phyloP scores from a whole-genome alignment of 2,113 vertebrate species.

The Poicephalus gulielmi region DNA sequence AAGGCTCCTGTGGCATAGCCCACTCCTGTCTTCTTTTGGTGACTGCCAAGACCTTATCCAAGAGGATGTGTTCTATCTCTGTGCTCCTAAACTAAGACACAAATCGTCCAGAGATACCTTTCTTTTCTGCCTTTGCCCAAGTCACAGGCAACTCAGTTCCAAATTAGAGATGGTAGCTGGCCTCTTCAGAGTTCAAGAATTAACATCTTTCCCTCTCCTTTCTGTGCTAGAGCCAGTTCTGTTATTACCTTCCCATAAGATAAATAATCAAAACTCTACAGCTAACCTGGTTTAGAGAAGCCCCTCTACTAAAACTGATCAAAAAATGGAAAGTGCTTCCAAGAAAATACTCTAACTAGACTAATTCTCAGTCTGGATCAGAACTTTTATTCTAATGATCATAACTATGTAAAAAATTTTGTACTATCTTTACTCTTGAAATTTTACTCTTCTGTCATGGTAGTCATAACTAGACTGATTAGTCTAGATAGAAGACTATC shows the following conservation, averaged over 20 bases:
- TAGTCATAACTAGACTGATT: no score
- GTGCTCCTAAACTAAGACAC: not conserved
- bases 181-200: not conserved
- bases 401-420: not conserved
- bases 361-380: not conserved
- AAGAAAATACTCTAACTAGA: not conserved
- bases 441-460: not conserved
- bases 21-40: rapidly evolving
- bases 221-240: not conserved
- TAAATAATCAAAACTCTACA: not conserved
- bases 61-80: not conserved
- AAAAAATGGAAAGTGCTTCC: not conserved
- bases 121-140: not conserved
- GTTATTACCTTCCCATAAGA: not conserved
- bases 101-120: not conserved
- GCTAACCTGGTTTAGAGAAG: not conserved
- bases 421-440: not conserved
- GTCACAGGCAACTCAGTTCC: not conserved
- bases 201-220: not conserved
- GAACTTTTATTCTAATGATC: not conserved
- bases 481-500: not conserved
- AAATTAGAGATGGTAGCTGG: not conserved
- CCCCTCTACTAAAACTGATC: not conserved
- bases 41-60: not conserved
- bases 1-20: not conserved